phyloP scores from a whole-genome alignment of 1,140 invertebrate genomes.

The Anastrepha obliqua region DNA sequence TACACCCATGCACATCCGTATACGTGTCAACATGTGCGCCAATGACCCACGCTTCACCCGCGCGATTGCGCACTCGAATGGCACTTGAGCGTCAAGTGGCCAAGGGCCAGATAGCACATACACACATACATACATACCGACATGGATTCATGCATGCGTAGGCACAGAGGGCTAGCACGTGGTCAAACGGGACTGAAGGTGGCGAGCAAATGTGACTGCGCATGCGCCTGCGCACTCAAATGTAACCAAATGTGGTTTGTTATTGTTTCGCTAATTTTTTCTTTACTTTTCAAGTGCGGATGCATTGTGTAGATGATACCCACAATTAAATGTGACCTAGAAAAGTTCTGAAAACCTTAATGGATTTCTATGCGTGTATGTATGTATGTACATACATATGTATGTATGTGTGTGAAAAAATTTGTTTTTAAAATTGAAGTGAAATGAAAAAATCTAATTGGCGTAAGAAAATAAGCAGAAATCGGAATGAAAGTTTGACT shows the following conservation, averaged over 20 bases:
- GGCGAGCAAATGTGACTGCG: neutral
- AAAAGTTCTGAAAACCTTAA: neutral
- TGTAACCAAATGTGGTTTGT: neutral
- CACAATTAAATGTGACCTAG: slow-evolving; percentile 36
- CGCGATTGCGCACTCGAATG: neutral
- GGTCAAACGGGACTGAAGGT: neutral
- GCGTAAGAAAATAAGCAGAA: slow-evolving; percentile 17
- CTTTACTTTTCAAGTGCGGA: neutral
- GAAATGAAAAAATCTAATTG: slow-evolving; percentile 12
- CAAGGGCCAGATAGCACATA: neutral
- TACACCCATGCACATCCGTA: too few relatives aligned
- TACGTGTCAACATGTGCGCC: neutral
- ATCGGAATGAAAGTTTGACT: neutral
- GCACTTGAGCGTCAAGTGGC: slow-evolving; percentile 14
- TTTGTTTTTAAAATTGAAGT: slow-evolving; percentile 13
- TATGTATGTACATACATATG: too few relatives aligned
- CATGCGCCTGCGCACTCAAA: neutral
- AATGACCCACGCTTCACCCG: neutral
- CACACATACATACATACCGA: neutral
- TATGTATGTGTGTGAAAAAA: too few relatives aligned
- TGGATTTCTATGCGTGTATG: too few relatives aligned
- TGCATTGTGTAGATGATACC: neutral
- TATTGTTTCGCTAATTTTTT: neutral
- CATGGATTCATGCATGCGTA: neutral
- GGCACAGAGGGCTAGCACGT: neutral